A percentile compares a stretch with the other conserved stretches of the same genome.
These are phyloP conservation scores for Troilus luridus DNA, from an alignment of 2,888 invertebrate species.

Conservation along the genomic window DNA sequence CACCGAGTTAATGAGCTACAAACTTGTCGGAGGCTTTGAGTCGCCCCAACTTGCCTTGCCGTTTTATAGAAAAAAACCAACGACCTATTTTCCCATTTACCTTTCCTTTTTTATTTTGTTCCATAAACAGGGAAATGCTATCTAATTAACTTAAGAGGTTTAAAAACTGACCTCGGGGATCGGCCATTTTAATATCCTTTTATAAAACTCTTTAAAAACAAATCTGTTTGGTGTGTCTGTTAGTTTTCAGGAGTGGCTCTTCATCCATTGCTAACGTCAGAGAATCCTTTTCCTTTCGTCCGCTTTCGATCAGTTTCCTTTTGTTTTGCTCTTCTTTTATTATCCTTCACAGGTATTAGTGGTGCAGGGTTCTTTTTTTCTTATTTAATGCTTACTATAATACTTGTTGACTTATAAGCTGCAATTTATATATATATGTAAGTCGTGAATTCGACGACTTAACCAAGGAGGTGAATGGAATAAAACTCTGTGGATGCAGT, in stretches of 20 bases:
- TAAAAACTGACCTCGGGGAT: not conserved
- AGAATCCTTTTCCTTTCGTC: not conserved
- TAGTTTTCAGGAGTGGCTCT: not conserved
- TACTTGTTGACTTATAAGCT: too few species aligned
- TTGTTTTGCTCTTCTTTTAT: too few species aligned
- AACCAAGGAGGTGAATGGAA: too few species aligned
- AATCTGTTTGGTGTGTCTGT: not conserved
- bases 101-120: not conserved
- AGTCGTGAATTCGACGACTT: too few species aligned
- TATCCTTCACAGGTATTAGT: not conserved
- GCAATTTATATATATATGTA: too few species aligned
- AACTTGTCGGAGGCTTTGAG: conserved; percentile 8
- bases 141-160: conserved; percentile 43
- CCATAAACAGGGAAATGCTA: not conserved
- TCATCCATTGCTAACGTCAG: too few species aligned
- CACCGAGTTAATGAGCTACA: not conserved
- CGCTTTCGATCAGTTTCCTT: too few species aligned
- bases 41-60: not conserved
- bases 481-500: too few species aligned
- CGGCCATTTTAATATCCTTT: not conserved
- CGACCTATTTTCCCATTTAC: not conserved
- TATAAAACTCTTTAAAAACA: not conserved
- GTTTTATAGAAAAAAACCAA: not conserved
- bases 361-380: too few species aligned
- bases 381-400: too few species aligned